A percentile compares a stretch with the other conserved stretches of the same genome.
Conservation (phyloP, 1,140 invertebrate species). For the Drosophila tsacasi region DNA sequence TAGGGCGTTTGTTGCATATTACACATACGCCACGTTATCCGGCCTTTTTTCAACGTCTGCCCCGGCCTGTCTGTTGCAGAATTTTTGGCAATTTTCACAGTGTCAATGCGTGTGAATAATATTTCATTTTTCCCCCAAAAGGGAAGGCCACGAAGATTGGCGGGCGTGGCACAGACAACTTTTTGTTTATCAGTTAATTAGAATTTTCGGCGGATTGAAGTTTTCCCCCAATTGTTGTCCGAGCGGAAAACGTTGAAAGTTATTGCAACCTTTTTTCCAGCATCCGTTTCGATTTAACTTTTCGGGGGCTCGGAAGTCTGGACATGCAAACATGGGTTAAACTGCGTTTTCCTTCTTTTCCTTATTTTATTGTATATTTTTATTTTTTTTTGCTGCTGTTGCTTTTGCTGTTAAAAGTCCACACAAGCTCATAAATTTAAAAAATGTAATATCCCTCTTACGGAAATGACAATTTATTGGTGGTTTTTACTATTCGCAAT, state of each 20-base stretch:
- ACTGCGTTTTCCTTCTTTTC: slow-evolving; percentile 28
- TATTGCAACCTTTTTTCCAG: slow-evolving; percentile 46
- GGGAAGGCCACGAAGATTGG: slow-evolving; percentile 13
- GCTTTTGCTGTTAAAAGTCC: slow-evolving; percentile 49
- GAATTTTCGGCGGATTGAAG: slow-evolving; percentile 59
- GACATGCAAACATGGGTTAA: slow-evolving; percentile 63
- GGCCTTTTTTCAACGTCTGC: slow-evolving; percentile 49
- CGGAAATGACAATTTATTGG: slow-evolving; percentile 85
- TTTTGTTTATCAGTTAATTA: slow-evolving; percentile 81
- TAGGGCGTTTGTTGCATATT: slow-evolving; percentile 21
- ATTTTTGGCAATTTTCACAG: slow-evolving; percentile 46
- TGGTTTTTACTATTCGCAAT: slow-evolving; percentile 85
- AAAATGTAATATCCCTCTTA: slow-evolving; percentile 84
- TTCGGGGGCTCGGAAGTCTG: slow-evolving; percentile 28
- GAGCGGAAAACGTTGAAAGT: slow-evolving; percentile 67
- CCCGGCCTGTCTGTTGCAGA: slow-evolving; percentile 36
- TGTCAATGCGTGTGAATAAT: slow-evolving; percentile 63
- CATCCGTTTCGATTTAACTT: slow-evolving; percentile 80
- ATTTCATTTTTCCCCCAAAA: slow-evolving; percentile 50
- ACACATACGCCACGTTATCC: slow-evolving; percentile 57
- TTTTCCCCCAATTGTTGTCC: slow-evolving; percentile 53
- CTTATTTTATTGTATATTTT: slow-evolving; percentile 14
- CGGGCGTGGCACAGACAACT: slow-evolving; percentile 29
- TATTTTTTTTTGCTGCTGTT: slow-evolving; percentile 16
- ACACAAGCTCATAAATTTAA: slow-evolving; percentile 79